Base-by-base conservation (phyloP, 2,797 vertebrate genomes). In the Thalassophryne amazonica region DNA sequence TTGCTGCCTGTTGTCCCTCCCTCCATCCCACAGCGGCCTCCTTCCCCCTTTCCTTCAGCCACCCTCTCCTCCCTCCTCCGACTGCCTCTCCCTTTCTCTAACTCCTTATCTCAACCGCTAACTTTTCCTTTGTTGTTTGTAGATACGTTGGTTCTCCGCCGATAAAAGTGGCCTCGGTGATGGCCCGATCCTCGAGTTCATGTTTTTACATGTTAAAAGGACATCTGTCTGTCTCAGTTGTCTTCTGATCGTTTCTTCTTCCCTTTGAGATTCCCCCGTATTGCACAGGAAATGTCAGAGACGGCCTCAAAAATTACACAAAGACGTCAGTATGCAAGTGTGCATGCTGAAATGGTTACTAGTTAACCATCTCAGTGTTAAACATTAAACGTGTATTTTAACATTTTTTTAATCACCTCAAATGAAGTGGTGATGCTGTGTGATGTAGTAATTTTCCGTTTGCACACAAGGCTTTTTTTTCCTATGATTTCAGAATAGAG, bases 81-180 rank as follows among this genome's bases (percentile, higher is more conserved):
- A 53, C 29, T 5, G 28, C 35, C 22, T 17, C 42, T 28, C 34
- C 37, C 34, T 39, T 49, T 45, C 39, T 38, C 24, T 43, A 40
- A 36, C 49, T 54, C 52, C 36, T 52, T 71, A 69, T 79, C 68
- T 71, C 32, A 27, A 16, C 59, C 17, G 40, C 49, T 56, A 31
- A 62, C 53, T 56, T 72, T 80, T 69, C 75, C 69, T 56, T 84
- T 86, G 86, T 86, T 92, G 92, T 96, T 95, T 94, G 93, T 86
- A 84, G 87, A 91, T 88, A 90, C 92, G 92, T 94, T 92, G 90
- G 89, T 92, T 90, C 88, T 91, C 88, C 91, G 90, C 88, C 88
- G 90, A n/a, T n/a, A 91, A 92, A 84, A 89, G 85, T 60, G 84
- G 78, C 38, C 86, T 82, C 73, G 85, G 88, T 90, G 90, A 85